Evolutionary conservation across 2,888 invertebrate species (phyloP), one percentile per base, ranked within the genome.

Genomic region (Dimorphilus gyrociliatus): DNA sequence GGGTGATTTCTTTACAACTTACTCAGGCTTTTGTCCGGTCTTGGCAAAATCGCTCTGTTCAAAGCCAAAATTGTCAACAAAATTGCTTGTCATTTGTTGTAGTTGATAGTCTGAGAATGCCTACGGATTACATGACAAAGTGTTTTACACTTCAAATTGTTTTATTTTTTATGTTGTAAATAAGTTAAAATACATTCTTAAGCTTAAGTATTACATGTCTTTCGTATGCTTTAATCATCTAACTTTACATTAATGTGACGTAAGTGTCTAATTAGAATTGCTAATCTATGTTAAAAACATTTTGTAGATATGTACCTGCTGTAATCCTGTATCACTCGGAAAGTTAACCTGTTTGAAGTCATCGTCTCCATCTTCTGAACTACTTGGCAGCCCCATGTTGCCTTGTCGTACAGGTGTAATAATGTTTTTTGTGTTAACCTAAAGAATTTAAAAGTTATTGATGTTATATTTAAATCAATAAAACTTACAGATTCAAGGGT

Each of bases 31-130:
- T 19, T 63, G 63, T 40, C 74, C 72, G 7, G 67, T 69, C 44
- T 72, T 72, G 39, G 68, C 70, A 46, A 72, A 73, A 38, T 73
- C 71, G 39, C 72, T 71, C 48, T 74, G 72, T 44, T 68, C 69
- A 50, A 70, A 72, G 31, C 71, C 72, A 51, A 71, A 74, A 40
- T 68, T 69, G 45, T 72, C 72, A 40, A 70, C 69, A 51, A 71
- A 71, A 42, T 67, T 69, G 36, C 71, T 66, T 16, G 70, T 68
- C 60, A 73, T 66, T 55, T 72, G 68, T 56, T 73, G 72, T 48
- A 68, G 67, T 63, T 73, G 72, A 58, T 71, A 74, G 48, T 71
- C 69, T 45, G 67, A 61, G 60, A 65, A 72, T 47, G 67, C 64
- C 70, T 70, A 53, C 46, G 45, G 41, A 46, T 48, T 37, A 48